phyloP scores from a whole-genome alignment of 2,888 invertebrate genomes.

The Sarcophaga carnaria region DNA sequence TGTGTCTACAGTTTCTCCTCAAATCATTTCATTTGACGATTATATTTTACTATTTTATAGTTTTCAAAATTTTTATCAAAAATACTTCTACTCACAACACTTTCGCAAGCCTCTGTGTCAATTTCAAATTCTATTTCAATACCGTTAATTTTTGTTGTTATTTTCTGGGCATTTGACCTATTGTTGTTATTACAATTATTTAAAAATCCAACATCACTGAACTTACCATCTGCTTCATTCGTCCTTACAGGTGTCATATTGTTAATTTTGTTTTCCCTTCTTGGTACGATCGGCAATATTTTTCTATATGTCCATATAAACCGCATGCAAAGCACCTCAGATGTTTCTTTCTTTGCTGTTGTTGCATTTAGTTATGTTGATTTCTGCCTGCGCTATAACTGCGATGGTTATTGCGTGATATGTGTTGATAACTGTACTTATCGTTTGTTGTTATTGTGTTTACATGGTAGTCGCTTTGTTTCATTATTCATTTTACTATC shows the following conservation, averaged over 20 bases:
- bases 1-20: slow-evolving; percentile 16
- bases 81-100: slow-evolving; percentile 11
- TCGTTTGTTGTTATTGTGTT: background rate
- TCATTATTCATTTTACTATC: background rate
- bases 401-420: slow-evolving; percentile 24
- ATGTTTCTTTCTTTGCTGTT: slow-evolving; percentile 19
- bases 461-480: too few relatives aligned
- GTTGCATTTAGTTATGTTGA: background rate
- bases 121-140: background rate
- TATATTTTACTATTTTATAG: slow-evolving; percentile 9
- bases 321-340: slow-evolving; percentile 26
- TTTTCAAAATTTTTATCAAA: slow-evolving; percentile 28
- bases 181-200: slow-evolving; percentile 29
- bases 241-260: background rate
- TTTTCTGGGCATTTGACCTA: background rate
- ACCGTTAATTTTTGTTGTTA: too few relatives aligned
- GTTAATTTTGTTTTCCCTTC: slow-evolving; percentile 13
- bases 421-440: background rate
- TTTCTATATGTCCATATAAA: slow-evolving; percentile 14
- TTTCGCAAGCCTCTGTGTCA: slow-evolving; percentile 3
- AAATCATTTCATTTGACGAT: slow-evolving; percentile 39
- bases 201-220: slow-evolving; percentile 2
- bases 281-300: too few relatives aligned
- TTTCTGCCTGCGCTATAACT: slow-evolving; percentile 6
- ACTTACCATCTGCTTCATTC: slow-evolving; percentile 14